Conservation (phyloP, 2,797 vertebrate species). For the Mycteria americana region DNA sequence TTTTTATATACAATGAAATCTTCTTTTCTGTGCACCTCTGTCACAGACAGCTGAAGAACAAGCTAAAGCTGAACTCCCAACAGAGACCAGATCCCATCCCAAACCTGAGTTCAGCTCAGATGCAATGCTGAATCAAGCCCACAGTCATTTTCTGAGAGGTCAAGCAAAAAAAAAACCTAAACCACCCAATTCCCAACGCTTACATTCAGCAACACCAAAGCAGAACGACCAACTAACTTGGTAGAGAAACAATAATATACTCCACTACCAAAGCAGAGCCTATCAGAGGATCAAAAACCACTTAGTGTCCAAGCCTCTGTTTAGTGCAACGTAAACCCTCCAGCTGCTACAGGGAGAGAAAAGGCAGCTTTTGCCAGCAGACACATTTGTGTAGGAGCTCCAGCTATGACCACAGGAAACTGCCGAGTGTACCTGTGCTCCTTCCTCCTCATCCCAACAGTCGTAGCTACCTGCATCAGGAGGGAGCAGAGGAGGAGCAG, state of each 20-base stretch:
- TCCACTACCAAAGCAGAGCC: constrained; percentile 10
- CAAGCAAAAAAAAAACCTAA: neutral
- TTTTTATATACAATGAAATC: neutral
- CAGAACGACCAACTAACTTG: neutral
- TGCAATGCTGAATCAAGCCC: neutral
- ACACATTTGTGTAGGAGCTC: neutral
- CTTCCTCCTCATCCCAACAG: neutral
- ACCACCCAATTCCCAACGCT: neutral
- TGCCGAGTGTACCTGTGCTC: neutral
- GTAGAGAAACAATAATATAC: neutral
- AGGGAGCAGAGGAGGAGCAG: neutral
- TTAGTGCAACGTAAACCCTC: neutral
- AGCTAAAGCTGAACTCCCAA: neutral
- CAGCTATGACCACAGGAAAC: neutral
- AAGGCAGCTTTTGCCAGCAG: neutral
- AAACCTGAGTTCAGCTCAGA: neutral
- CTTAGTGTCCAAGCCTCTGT: neutral
- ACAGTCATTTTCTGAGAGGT: neutral
- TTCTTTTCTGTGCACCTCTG: neutral
- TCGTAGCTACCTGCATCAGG: neutral
- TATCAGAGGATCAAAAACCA: constrained; percentile 26
- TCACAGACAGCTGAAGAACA: neutral
- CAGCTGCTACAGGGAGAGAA: neutral
- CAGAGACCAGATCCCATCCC: neutral
- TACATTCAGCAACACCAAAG: neutral